Base-by-base conservation (phyloP, 2,113 vertebrate genomes). In the Dissostichus mawsoni region DNA sequence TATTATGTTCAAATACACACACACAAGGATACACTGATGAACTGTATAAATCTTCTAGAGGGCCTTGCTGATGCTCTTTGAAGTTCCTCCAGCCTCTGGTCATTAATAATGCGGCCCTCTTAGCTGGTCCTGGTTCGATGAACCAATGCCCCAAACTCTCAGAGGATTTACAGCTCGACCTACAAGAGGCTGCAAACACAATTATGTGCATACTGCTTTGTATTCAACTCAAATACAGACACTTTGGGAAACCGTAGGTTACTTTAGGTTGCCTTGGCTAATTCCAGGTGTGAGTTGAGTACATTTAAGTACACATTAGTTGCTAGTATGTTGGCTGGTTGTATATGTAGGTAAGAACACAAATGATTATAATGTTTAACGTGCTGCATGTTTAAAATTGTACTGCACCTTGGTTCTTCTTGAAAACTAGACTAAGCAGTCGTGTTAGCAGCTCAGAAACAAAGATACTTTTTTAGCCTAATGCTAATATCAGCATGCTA, bases 21-120 rank as follows among this genome's bases (percentile, higher is more conserved):
- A 33, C 11, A 23, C 7, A 67, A 4, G 18, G 4, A 84, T 23
- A 20, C 66, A 59, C 14, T 11, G 64, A 72, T 58, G 3, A n/a
- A 66, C 76, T 73, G 23, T 58, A 52, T 51, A 18, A 72, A 78
- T 80, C 67, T 81, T 82, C 57, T 11, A 69, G 58, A 87, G 14
- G 51, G 57, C 47, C 45, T 69, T 71, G 67, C 53, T 70, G 74
- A 82, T 83, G 59, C 78, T 81, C 58, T 93, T 90, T 91, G 58
- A 92, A 78, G 82, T 72, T 55, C 57, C 57, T 64, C 57, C 55
- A 55, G 67, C 47, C 77, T 85, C 52, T 84, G 74, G 78, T 81
- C 84, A 90, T 89, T 76, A 81, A 64, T 65, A 50, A 81, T 76
- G 71, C 36, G 5, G 52, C 61, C 65, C 73, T 66, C 12, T 73